Conservation (phyloP, 2,113 vertebrate species). For the Melanostigma gelatinosum region DNA sequence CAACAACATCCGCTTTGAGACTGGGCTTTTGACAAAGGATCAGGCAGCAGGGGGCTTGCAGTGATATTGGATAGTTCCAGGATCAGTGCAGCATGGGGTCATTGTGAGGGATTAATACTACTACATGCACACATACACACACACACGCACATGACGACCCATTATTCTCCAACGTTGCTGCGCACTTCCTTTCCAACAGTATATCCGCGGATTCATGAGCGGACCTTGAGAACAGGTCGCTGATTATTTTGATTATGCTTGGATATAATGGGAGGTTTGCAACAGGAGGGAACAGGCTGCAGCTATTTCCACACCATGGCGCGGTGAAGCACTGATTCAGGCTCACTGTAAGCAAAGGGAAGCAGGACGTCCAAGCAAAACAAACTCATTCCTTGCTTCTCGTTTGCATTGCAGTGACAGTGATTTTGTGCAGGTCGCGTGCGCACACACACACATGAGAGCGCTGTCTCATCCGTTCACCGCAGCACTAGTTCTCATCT, state of each 20-base stretch:
- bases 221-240: slow-evolving; percentile 44
- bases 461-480: neutral
- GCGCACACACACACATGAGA: slow-evolving; percentile 6
- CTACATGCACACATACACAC: slow-evolving; percentile 39
- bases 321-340: slow-evolving; percentile 20
- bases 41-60: slow-evolving; percentile 1
- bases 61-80: slow-evolving; percentile 12
- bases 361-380: slow-evolving; percentile 58
- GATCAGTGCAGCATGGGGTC: slow-evolving; percentile 47
- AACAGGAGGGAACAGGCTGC: slow-evolving; percentile 25
- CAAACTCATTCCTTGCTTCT: slow-evolving; percentile 38
- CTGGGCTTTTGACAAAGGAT: neutral
- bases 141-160: slow-evolving; percentile 33
- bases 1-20: neutral
- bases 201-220: slow-evolving; percentile 9
- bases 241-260: slow-evolving; percentile 39
- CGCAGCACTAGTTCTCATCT: slow-evolving; percentile 11
- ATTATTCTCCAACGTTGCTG: slow-evolving; percentile 22
- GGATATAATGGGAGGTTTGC: slow-evolving; percentile 15
- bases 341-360: slow-evolving; percentile 21
- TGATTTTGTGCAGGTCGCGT: slow-evolving; percentile 41
- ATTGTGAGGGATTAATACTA: slow-evolving; percentile 52
- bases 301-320: slow-evolving; percentile 55
- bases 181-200: slow-evolving; percentile 23
- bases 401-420: slow-evolving; percentile 23